Evolutionary conservation across 30 jellyfish, hydroid and myxozoan species (phyloP), one percentile per base, ranked within the genome.

Genomic region (Turritopsis dohrnii): DNA sequence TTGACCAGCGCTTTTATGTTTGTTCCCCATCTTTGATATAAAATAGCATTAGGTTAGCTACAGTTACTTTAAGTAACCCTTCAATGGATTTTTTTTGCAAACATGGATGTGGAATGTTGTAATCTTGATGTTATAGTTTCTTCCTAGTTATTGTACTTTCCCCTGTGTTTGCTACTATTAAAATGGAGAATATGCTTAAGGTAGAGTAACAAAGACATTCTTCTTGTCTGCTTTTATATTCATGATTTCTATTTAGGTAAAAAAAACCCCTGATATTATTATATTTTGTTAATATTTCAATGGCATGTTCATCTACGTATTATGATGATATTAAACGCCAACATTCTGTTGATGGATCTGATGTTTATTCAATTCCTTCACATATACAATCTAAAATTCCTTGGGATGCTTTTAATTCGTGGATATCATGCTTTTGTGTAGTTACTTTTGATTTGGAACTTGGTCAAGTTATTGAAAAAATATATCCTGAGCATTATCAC

Each of bases 401-500:
- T 71, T 90, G 95, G 95, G 98, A 92, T 41, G 75, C 79, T 7
- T 92, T 92, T 72, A 75, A 75, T 82, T 31, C 89, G 29, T 92
- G 98, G 98, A 84, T 92, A 69, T 82, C 86, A 28, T 92, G 98
- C 74, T 84, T 92, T 60, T 92, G 98, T 79, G 86, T 92, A 21
- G 98, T 92, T 24, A 92, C 98, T 23, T 92, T 92, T 54, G 98
- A 92, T 72, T 74, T 92, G 26, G 98, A 92, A 80, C 88, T 92
- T 1, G 98, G 98, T 7, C 98, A 92, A 82, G 95, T 92, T 18
- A 92, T 92, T 28, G 98, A 93, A 92, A 88, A 88, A 88, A 66
- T 88, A 18, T 88, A 83, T 53, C 98, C 98, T 16, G 88, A 82
- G 3, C 95, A 93, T 76, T 89, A 80, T 53, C 84, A 71, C 19